Percentiles rank a stretch among this genome's conserved stretches.
phyloP scores from a whole-genome alignment of 2,888 invertebrate species.

The Tetragonisca angustula region DNA sequence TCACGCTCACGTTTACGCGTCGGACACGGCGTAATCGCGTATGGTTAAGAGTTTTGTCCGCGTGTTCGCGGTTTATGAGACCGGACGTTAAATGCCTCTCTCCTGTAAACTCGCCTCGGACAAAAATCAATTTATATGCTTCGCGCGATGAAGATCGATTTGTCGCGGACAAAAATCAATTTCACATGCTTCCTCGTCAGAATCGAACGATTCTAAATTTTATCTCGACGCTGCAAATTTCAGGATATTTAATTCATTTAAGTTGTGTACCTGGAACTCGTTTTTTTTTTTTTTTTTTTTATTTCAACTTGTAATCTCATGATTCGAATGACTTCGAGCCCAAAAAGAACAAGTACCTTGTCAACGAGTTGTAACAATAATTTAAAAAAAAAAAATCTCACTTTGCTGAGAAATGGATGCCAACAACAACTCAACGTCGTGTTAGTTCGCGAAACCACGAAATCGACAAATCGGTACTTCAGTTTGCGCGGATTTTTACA shows the following conservation, averaged over 20 bases:
- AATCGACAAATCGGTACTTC: too few species aligned
- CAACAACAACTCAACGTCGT: too few species aligned
- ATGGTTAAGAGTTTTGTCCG: slow-evolving; percentile 24
- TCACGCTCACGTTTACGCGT: slow-evolving; percentile 3
- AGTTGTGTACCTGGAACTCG: background rate
- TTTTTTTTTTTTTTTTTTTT: too few species aligned
- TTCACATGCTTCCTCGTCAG: too few species aligned
- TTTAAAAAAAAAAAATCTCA: too few species aligned
- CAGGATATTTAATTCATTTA: background rate
- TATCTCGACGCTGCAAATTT: background rate
- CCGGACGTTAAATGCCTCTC: slow-evolving; percentile 19
- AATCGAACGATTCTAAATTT: background rate
- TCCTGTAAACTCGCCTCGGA: background rate
- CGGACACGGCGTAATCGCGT: slow-evolving; percentile 47
- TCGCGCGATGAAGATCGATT: too few species aligned
- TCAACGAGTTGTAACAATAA: too few species aligned
- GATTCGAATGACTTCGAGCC: background rate
- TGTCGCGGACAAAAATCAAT: background rate
- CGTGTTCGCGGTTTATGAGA: slow-evolving; percentile 27
- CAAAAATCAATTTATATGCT: background rate
- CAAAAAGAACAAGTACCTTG: too few species aligned
- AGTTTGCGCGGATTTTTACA: background rate
- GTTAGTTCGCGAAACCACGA: too few species aligned
- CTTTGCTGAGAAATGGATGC: too few species aligned
- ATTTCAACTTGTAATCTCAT: background rate